A percentile compares a stretch with the other conserved stretches of the same genome.
These are phyloP conservation scores for Rhopalosiphum maidis DNA, from an alignment of 1,140 invertebrate species.

Conservation along the genomic window DNA sequence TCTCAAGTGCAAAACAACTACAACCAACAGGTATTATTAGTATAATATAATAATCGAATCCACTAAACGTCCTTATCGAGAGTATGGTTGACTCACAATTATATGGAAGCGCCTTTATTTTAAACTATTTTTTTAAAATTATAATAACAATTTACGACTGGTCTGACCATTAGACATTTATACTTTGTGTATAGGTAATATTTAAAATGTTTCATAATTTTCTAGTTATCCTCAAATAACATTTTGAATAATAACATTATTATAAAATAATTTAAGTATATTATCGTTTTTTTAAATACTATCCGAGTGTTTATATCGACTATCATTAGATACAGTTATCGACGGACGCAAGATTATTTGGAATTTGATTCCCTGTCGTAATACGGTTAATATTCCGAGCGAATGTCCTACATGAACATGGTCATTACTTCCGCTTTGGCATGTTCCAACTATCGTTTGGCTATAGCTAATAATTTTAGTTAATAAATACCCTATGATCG, in stretches of 20 bases:
- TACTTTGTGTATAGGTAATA: too few species aligned
- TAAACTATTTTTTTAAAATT: too few species aligned
- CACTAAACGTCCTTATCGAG: too few species aligned
- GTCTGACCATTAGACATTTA: too few species aligned
- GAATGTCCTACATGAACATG: not conserved
- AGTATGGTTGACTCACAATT: too few species aligned
- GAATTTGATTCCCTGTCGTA: not conserved
- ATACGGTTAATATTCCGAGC: too few species aligned
- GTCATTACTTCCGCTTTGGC: not conserved
- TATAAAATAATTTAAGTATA: not conserved
- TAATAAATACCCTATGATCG: not conserved
- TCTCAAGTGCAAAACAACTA: not conserved
- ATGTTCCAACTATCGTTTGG: not conserved
- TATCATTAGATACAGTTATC: not conserved
- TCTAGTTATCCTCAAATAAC: not conserved
- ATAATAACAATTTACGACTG: too few species aligned
- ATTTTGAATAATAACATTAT: not conserved
- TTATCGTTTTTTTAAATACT: not conserved
- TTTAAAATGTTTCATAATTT: not conserved
- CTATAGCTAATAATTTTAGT: not conserved
- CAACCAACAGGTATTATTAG: not conserved
- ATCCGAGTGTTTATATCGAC: not conserved
- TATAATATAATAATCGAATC: not conserved
- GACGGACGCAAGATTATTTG: not conserved
- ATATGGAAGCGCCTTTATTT: too few species aligned